Conservation (phyloP, 2,797 vertebrate species). For the Centroberyx gerrardi region DNA sequence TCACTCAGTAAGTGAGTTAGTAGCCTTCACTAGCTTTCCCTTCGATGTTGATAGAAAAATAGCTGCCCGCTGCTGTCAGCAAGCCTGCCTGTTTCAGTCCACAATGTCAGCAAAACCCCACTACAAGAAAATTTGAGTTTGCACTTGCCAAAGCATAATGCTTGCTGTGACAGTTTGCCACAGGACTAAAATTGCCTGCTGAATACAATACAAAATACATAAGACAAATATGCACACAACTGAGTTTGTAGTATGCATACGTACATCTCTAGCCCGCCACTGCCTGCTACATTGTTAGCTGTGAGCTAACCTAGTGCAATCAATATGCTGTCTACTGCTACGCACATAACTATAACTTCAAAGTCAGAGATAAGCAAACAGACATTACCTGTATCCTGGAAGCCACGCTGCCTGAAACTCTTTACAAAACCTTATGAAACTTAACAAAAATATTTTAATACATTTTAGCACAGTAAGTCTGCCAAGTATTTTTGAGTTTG, state of each 20-base stretch:
- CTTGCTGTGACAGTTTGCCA: conserved; percentile 57
- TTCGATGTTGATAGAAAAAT: conserved; percentile 34
- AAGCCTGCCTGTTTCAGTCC: conserved; percentile 46
- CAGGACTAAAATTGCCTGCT: conserved; percentile 43
- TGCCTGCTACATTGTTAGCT: conserved; percentile 30
- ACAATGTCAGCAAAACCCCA: conserved; percentile 14
- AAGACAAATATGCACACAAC: conserved; percentile 9
- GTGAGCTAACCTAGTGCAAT: not conserved
- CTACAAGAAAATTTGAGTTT: conserved; percentile 26
- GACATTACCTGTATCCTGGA: not conserved
- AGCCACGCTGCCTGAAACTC: not conserved
- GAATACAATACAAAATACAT: conserved; percentile 9
- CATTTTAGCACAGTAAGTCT: not conserved
- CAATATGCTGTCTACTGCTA: conserved; percentile 8
- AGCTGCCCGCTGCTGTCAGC: conserved; percentile 50
- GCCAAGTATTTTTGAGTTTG: conserved; percentile 3
- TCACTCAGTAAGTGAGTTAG: conserved; percentile 31
- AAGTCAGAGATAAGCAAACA: conserved; percentile 19
- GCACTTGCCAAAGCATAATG: conserved; percentile 26
- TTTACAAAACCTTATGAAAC: not conserved
- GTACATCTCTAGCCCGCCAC: conserved; percentile 7
- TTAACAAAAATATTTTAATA: not conserved
- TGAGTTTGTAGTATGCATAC: not conserved
- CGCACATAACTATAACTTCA: conserved; percentile 2
- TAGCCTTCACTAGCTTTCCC: conserved; percentile 37